Evolutionary conservation across 2,797 vertebrate genomes (phyloP).

Genomic region (Micropoecilia bifurca): DNA sequence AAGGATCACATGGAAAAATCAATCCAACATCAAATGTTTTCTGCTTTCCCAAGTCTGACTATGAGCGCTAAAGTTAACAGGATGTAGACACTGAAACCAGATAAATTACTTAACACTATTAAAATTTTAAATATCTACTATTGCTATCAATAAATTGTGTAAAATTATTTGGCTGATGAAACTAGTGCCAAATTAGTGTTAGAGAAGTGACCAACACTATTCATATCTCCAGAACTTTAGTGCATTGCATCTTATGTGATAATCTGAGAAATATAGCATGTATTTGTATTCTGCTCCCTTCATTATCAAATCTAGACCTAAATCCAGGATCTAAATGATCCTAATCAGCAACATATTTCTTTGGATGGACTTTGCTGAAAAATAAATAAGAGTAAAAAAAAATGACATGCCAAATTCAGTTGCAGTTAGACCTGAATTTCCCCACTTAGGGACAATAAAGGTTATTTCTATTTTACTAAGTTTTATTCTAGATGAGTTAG

Average conservation of each 20-base stretch:
- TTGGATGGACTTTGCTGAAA: too few species aligned
- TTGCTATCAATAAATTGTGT: too few species aligned
- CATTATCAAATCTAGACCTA: not conserved
- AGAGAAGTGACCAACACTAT: not conserved
- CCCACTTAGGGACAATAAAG: not conserved
- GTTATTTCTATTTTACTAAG: not conserved
- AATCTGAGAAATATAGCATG: not conserved
- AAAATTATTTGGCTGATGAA: not conserved
- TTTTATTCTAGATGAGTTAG: not conserved
- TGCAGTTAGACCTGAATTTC: not conserved
- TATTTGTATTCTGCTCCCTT: not conserved
- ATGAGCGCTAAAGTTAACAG: not conserved
- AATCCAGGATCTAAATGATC: too few species aligned
- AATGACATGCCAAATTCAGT: too few species aligned
- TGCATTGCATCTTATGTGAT: not conserved
- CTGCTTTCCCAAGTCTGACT: not conserved
- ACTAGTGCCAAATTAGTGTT: too few species aligned
- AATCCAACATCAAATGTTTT: slow-evolving; percentile 8
- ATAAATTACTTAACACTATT: not conserved
- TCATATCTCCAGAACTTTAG: not conserved
- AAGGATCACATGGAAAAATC: slow-evolving; percentile 1
- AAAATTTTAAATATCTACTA: not conserved
- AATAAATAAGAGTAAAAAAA: too few species aligned
- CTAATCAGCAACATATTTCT: too few species aligned
- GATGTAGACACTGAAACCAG: not conserved